Evolutionary conservation across 92 coral and sea anemone species (phyloP).

Genomic region (Heliopora coerulea): DNA sequence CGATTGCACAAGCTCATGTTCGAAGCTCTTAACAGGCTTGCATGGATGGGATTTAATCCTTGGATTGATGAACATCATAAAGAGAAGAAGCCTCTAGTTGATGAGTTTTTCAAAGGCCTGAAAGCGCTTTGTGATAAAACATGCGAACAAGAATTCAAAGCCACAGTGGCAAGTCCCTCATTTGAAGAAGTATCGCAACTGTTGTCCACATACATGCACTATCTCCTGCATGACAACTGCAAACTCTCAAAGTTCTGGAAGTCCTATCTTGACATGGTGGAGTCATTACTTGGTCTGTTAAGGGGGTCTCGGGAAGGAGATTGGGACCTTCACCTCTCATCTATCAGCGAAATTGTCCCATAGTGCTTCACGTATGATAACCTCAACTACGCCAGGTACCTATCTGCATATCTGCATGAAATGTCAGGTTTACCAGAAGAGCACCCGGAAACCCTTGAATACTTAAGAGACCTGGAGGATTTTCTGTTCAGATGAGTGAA

Average conservation of each 20-base stretch:
- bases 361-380: conserved; percentile 18
- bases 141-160: too few species aligned
- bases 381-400: not conserved
- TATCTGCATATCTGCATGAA: conserved; percentile 6
- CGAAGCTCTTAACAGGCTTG: too few species aligned
- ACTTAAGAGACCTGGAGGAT: not conserved
- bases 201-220: too few species aligned
- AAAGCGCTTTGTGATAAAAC: too few species aligned
- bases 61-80: too few species aligned
- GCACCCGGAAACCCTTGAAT: not conserved
- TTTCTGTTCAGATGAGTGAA: not conserved
- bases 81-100: too few species aligned
- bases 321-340: not conserved
- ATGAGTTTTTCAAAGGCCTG: too few species aligned
- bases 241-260: not conserved
- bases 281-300: not conserved
- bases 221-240: too few species aligned
- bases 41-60: too few species aligned
- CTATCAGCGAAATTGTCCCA: not conserved
- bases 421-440: not conserved
- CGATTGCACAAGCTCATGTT: too few species aligned
- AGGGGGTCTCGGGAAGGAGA: conserved; percentile 2
- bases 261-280: conserved; percentile 5
- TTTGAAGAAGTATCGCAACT: too few species aligned
- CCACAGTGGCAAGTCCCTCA: too few species aligned